phyloP scores from a whole-genome alignment of 1,140 invertebrate species.

The Calliopsis andreniformis region DNA sequence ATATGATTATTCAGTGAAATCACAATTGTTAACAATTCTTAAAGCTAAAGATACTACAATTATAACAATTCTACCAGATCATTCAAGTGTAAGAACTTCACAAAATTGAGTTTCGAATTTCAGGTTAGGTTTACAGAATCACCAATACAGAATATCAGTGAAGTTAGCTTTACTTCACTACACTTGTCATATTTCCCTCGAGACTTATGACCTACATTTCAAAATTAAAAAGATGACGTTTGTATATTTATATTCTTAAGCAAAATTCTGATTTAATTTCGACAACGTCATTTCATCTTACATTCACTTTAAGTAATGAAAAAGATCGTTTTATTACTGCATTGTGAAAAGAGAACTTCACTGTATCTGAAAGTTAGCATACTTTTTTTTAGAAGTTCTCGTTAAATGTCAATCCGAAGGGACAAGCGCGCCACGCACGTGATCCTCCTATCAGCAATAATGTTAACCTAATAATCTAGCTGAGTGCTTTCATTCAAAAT shows the following conservation, averaged over 20 bases:
- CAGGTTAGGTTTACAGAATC: conserved; percentile 19
- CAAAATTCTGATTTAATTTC: background rate
- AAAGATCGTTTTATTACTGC: too few species aligned
- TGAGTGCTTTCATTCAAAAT: background rate
- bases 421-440: background rate
- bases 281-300: background rate
- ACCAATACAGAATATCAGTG: too few species aligned
- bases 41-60: background rate
- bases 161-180: conserved; percentile 9
- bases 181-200: conserved; percentile 14
- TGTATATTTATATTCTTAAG: background rate
- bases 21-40: background rate
- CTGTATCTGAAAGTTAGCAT: background rate
- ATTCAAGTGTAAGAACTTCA: too few species aligned
- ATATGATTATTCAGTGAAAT: too few species aligned
- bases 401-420: background rate
- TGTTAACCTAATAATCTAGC: background rate
- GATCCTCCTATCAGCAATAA: background rate
- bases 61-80: background rate
- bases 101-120: background rate
- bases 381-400: background rate
- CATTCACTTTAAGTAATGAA: background rate
- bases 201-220: conserved; percentile 16
- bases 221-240: background rate
- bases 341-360: background rate